phyloP scores from a whole-genome alignment of 1,140 invertebrate genomes.

The Trachelipus rathkii region DNA sequence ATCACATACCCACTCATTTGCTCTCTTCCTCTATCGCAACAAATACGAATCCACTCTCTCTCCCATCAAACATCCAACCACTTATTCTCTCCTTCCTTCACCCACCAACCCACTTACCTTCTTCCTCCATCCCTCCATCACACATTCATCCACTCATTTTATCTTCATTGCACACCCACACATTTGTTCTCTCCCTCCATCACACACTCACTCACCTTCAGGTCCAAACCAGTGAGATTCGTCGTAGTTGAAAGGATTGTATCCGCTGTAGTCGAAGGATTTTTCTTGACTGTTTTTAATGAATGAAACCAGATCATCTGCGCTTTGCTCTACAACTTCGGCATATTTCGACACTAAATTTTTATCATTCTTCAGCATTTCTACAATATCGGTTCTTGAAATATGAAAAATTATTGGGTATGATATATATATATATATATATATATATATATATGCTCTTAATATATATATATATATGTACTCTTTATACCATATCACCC shows the following conservation, averaged over 20 bases:
- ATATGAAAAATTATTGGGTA: too few relatives aligned
- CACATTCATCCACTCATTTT: too few relatives aligned
- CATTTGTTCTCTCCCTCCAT: too few relatives aligned
- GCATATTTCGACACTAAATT: neutral
- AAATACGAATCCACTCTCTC: too few relatives aligned
- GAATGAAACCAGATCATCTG: neutral
- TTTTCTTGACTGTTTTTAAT: neutral
- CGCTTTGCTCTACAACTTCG: neutral
- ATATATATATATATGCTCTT: slow-evolving; percentile 4
- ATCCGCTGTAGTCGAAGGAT: slow-evolving; percentile 17
- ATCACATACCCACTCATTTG: too few relatives aligned
- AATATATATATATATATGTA: slow-evolving; percentile 22
- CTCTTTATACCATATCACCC: too few relatives aligned
- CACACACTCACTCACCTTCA: slow-evolving; percentile 18
- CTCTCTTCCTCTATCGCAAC: too few relatives aligned
- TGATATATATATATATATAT: slow-evolving; percentile 26
- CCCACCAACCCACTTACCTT: too few relatives aligned
- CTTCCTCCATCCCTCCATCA: too few relatives aligned
- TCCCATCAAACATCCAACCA: too few relatives aligned
- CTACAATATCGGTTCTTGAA: neutral
- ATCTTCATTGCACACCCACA: too few relatives aligned
- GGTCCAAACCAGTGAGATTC: slow-evolving; percentile 25
- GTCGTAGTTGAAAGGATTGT: slow-evolving; percentile 22
- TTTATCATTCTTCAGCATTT: neutral
- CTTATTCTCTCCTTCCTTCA: too few relatives aligned